These are phyloP conservation scores for Microctenopoma lineatum DNA, from an alignment of 2,797 vertebrate species.

Conservation along the genomic window DNA sequence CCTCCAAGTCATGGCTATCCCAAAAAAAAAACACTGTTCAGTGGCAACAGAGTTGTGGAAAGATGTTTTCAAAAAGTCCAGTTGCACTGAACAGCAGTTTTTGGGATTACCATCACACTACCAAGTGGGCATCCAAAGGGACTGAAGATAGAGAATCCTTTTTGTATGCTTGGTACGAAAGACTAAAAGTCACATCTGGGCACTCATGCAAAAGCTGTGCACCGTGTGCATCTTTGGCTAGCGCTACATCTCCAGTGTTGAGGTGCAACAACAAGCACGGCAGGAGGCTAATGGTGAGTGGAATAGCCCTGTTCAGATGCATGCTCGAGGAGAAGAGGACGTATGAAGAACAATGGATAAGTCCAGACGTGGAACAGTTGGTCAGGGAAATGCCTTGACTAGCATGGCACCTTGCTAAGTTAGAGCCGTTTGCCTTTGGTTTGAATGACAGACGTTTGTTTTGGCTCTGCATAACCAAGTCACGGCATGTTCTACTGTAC, in stretches of 20 bases:
- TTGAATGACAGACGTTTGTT: slow-evolving; percentile 54
- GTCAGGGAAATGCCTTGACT: slow-evolving; percentile 37
- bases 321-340: slow-evolving; percentile 56
- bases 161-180: slow-evolving; percentile 34
- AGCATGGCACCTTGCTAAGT: slow-evolving; percentile 50
- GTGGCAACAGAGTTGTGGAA: too few relatives aligned
- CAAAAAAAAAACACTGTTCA: too few relatives aligned
- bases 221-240: slow-evolving; percentile 75
- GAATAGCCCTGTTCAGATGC: slow-evolving; percentile 69
- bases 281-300: slow-evolving; percentile 57
- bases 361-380: slow-evolving; percentile 47
- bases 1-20: too few relatives aligned
- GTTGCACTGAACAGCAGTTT: too few relatives aligned
- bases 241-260: slow-evolving; percentile 56
- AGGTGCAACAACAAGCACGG: slow-evolving; percentile 50
- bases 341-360: slow-evolving; percentile 19
- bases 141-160: slow-evolving; percentile 27
- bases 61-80: too few relatives aligned
- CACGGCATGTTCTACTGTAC: slow-evolving; percentile 48
- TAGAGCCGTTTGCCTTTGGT: slow-evolving; percentile 75
- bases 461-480: slow-evolving; percentile 58
- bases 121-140: slow-evolving; percentile 30
- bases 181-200: slow-evolving; percentile 50
- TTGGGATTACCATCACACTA: too few relatives aligned
- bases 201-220: slow-evolving; percentile 72